phyloP scores from a whole-genome alignment of 2,888 invertebrate genomes.

The Calameuta idolon region DNA sequence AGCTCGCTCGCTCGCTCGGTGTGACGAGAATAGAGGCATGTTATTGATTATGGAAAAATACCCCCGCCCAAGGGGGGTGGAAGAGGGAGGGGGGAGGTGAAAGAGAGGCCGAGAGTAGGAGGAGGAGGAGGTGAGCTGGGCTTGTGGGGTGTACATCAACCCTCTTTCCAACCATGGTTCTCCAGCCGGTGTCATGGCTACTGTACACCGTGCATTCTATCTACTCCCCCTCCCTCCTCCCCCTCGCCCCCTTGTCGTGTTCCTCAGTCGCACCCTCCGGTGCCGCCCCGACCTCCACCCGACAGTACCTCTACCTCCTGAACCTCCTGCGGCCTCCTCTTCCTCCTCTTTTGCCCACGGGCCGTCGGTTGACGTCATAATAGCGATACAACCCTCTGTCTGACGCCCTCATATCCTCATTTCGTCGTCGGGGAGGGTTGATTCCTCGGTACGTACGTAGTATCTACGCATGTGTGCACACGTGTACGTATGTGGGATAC shows the following conservation, averaged over 20 bases:
- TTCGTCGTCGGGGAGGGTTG: background rate
- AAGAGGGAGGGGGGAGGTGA: conserved; percentile 21
- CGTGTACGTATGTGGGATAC: background rate
- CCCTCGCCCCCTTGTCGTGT: conserved; percentile 34
- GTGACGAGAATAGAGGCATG: conserved; percentile 64
- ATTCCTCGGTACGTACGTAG: background rate
- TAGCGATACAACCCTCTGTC: conserved; percentile 33
- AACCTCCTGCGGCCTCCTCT: conserved; percentile 32
- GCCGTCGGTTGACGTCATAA: conserved; percentile 48
- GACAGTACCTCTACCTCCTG: conserved; percentile 32
- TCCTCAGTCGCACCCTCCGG: conserved; percentile 18
- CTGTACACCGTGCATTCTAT: conserved; percentile 38
- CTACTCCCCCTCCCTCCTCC: conserved; percentile 21
- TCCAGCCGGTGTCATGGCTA: conserved; percentile 57
- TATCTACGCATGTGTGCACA: background rate
- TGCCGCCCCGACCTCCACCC: conserved; percentile 24
- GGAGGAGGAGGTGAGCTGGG: background rate
- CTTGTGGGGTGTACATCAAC: conserved; percentile 4
- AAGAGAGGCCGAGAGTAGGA: conserved; percentile 9
- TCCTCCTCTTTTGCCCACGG: conserved; percentile 13
- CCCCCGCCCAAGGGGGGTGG: conserved; percentile 42
- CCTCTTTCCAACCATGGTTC: conserved; percentile 44
- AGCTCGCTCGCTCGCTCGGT: conserved; percentile 54
- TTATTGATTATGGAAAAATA: conserved; percentile 65
- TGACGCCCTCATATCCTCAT: background rate